Evolutionary conservation across 2,888 invertebrate species (phyloP).

Genomic region (Thysanoteuthis rhombus): DNA sequence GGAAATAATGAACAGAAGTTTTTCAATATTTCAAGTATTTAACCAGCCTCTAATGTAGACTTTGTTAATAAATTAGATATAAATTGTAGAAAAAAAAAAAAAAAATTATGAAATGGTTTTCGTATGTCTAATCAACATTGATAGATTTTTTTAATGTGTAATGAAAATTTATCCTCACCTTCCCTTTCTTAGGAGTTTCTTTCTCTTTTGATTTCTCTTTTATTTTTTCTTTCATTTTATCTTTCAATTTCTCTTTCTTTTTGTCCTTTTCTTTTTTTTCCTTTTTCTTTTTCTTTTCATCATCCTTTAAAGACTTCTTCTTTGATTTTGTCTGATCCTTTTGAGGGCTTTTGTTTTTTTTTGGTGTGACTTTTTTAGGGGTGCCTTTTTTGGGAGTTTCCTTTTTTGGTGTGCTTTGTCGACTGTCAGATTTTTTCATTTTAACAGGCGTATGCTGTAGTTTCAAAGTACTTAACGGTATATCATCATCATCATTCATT

Average conservation of each 20-base stretch:
- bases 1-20: background rate
- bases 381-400: slow-evolving; percentile 32
- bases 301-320: slow-evolving; percentile 37
- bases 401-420: slow-evolving; percentile 33
- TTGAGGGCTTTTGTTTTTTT: slow-evolving; percentile 25
- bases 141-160: background rate
- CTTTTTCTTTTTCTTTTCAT: slow-evolving; percentile 20
- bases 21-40: too few species aligned
- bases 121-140: background rate
- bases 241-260: slow-evolving; percentile 41
- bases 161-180: background rate
- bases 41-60: background rate
- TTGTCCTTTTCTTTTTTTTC: background rate
- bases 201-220: background rate
- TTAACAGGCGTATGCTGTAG: background rate
- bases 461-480: slow-evolving; percentile 20
- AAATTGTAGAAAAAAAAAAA: too few species aligned
- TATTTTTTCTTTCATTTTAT: slow-evolving; percentile 39
- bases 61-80: background rate
- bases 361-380: slow-evolving; percentile 20
- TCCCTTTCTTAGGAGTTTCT: slow-evolving; percentile 17
- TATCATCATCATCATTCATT: background rate
- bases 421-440: slow-evolving; percentile 25
- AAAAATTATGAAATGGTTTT: background rate
- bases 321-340: background rate